Conservation (phyloP, 2,888 invertebrate genomes). For the Terebella lapidaria region DNA sequence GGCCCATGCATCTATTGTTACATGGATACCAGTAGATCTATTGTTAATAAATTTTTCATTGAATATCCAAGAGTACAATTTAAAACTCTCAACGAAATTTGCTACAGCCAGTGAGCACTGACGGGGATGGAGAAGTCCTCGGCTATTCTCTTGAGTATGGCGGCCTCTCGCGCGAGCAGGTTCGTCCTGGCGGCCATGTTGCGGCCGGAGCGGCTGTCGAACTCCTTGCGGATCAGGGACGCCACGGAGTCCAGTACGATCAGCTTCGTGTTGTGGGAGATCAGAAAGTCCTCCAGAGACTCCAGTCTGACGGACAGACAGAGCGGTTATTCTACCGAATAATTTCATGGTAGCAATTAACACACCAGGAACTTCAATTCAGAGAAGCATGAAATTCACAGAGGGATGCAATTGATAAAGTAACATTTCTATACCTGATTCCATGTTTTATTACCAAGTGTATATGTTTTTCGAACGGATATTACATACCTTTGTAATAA, state of each 20-base stretch:
- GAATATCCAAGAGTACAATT: too few relatives aligned
- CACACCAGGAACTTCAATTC: neutral
- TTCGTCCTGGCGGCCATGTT: slow-evolving; percentile 33
- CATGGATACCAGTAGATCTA: too few relatives aligned
- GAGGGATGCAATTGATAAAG: neutral
- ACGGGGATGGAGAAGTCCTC: slow-evolving; percentile 38
- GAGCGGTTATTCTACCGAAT: neutral
- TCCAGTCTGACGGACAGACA: slow-evolving; percentile 26
- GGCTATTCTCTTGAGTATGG: slow-evolving; percentile 37
- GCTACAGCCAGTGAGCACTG: too few relatives aligned
- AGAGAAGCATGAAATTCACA: neutral
- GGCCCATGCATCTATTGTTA: too few relatives aligned
- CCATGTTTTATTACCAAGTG: too few relatives aligned
- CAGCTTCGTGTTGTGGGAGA: slow-evolving; percentile 29
- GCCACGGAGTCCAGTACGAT: slow-evolving; percentile 41
- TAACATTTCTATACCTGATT: too few relatives aligned
- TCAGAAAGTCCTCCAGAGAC: slow-evolving; percentile 34
- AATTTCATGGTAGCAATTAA: neutral
- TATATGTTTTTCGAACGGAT: too few relatives aligned
- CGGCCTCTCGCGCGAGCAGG: slow-evolving; percentile 33
- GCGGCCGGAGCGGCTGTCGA: slow-evolving; percentile 23
- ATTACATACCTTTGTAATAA: slow-evolving; percentile 1
- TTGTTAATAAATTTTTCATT: too few relatives aligned
- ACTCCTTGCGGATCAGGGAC: slow-evolving; percentile 41
- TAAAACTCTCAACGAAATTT: too few relatives aligned